Evolutionary conservation across 1,140 invertebrate genomes (phyloP).

Genomic region (Carposina sasakii): DNA sequence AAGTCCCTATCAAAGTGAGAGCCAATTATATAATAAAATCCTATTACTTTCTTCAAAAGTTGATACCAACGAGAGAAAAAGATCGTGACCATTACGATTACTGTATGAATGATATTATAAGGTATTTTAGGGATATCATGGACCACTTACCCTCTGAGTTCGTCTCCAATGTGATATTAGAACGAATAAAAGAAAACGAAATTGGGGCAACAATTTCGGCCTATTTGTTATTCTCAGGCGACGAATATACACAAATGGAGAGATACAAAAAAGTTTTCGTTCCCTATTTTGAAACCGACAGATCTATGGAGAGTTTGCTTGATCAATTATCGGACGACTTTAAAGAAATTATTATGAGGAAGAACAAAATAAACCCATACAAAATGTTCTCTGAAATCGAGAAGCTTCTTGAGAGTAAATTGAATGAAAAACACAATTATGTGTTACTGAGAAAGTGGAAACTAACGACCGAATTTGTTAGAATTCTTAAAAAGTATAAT

Average conservation of each 20-base stretch:
- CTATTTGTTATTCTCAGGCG: conserved; percentile 27
- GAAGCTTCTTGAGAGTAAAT: conserved; percentile 20
- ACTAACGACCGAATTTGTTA: conserved; percentile 20
- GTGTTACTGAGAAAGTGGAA: conserved; percentile 26
- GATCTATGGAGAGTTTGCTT: conserved; percentile 19
- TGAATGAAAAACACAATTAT: conserved; percentile 33
- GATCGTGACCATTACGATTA: too few species aligned
- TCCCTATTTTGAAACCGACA: conserved; percentile 28
- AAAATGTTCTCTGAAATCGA: conserved; percentile 28
- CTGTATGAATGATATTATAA: conserved; percentile 16
- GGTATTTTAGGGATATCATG: conserved; percentile 20
- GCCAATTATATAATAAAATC: conserved; percentile 33
- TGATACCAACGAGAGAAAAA: conserved; percentile 29
- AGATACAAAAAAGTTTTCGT: conserved; percentile 28
- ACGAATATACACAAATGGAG: conserved; percentile 16
- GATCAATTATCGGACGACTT: conserved; percentile 12
- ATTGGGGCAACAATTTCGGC: conserved; percentile 18
- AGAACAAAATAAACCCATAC: conserved; percentile 25
- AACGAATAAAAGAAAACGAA: conserved; percentile 17
- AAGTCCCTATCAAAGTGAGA: conserved; percentile 31
- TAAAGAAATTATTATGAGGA: conserved; percentile 18
- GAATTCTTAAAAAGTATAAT: conserved; percentile 20
- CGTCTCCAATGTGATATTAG: conserved; percentile 23
- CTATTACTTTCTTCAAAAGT: conserved; percentile 36
- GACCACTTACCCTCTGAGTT: conserved; percentile 27